phyloP scores from a whole-genome alignment of 2,797 vertebrate species.

The Pygocentrus nattereri region DNA sequence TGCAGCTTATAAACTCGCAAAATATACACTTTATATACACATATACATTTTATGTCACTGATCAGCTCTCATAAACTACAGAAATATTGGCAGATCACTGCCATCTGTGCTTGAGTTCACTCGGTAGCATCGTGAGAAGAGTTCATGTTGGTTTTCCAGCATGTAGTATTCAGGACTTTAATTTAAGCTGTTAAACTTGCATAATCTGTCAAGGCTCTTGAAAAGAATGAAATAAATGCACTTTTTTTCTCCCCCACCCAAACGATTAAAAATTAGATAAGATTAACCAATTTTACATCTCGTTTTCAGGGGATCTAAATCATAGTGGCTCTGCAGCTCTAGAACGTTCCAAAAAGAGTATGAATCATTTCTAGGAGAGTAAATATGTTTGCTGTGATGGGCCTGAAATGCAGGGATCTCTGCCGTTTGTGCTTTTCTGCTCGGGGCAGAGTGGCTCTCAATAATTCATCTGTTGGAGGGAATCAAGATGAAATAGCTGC shows the following conservation, averaged over 20 bases:
- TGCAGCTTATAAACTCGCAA: no score
- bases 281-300: neutral
- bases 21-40: no score
- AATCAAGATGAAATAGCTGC: slow-evolving; percentile 70
- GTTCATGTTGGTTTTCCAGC: neutral
- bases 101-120: no score
- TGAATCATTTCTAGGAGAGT: slow-evolving; percentile 41
- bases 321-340: neutral
- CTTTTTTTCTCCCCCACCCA: neutral
- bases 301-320: neutral
- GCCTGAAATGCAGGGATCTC: slow-evolving; percentile 65
- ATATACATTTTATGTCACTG: no score
- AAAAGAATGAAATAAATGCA: neutral
- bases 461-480: slow-evolving; percentile 78
- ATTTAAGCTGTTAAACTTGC: slow-evolving; percentile 39
- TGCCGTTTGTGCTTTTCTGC: slow-evolving; percentile 55
- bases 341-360: slow-evolving; percentile 8
- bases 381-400: slow-evolving; percentile 51
- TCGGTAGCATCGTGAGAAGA: no score
- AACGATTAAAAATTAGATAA: neutral
- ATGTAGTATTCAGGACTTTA: neutral
- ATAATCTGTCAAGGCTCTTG: neutral
- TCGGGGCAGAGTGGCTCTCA: slow-evolving; percentile 75
- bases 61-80: no score
- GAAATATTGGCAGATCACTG: no score